A percentile compares a stretch with the other conserved stretches of the same genome.
Conservation (phyloP, 2,113 vertebrate genomes). For the Struthio camelus region DNA sequence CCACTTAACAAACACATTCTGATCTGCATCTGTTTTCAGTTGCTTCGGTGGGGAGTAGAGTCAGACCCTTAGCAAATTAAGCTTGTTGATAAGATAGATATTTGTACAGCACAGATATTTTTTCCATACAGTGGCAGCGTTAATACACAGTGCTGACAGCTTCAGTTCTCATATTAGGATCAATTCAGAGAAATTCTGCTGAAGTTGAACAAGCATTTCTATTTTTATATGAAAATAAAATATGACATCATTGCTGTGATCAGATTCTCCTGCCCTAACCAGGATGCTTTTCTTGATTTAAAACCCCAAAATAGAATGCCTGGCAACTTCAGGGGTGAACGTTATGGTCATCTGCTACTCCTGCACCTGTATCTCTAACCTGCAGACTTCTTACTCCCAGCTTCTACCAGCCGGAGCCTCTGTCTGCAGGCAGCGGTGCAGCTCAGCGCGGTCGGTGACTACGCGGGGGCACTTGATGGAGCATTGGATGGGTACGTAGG, state of each 20-base stretch:
- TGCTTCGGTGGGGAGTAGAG: not conserved
- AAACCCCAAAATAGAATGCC: not conserved
- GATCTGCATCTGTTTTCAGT: not conserved
- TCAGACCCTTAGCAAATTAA: not conserved
- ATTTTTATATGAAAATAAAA: not conserved
- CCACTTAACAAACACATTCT: conserved; percentile 18
- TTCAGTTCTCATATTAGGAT: not conserved
- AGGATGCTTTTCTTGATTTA: not conserved
- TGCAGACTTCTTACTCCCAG: not conserved
- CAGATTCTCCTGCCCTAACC: not conserved
- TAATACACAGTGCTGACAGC: not conserved
- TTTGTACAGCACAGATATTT: not conserved
- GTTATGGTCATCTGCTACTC: not conserved
- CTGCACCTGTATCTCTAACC: not conserved
- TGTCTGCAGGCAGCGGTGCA: accelerated
- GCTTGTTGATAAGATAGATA: not conserved
- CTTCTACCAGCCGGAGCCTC: not conserved
- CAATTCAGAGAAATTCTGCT: not conserved
- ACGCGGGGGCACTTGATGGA: not conserved
- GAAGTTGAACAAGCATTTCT: not conserved
- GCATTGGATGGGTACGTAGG: not conserved
- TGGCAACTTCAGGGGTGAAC: not conserved
- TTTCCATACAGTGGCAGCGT: not conserved
- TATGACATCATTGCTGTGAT: not conserved
- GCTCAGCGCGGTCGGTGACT: not conserved